Base-by-base conservation (phyloP, 2,888 invertebrate genomes). In the Helicoverpa assulta region DNA sequence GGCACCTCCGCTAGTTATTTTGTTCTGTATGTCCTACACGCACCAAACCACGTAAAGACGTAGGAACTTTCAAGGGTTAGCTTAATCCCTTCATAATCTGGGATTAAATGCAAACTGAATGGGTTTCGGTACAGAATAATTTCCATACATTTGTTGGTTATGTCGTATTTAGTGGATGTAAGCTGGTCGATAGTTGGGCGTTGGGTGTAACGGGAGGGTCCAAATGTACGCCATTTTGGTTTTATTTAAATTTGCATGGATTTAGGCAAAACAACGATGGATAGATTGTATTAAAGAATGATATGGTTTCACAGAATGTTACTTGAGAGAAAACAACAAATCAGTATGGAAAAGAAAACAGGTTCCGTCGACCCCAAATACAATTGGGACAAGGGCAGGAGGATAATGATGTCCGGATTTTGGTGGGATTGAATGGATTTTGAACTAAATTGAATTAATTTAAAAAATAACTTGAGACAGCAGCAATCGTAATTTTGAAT, bases 61-160 rank as follows among this genome's bases (percentile, higher is more conserved):
- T 62, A 81, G 60, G 73, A 85, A 84, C 81, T 84, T 82, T 82
- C 80, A 76, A 64, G 76, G 76, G 73, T 79, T 73, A 70, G 65
- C 77, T 70, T 79, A 85, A 86, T 85, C 71, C 84, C 78, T 77
- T 82, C 79, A 83, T 88, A 88, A 88, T 85, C 88, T 81, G 26
- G 88, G 89, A 88, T 89, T 88, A 88, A 85, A 78, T 80, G 85
- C 83, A 83, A 86, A 86, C 86, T 85, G 82, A 83, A 86, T 82
- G 83, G 82, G 71, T 80, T 81, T 68, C 47, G 76, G 82, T 84
- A 73, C 75, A 73, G 87, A 83, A 88, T 86, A 87, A 88, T 89
- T 89, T 89, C 88, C 88, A 87, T 89, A 89, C 86, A 88, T 89
- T 86, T 87, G 86, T 83, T 79, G 73, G 76, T 80, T 75, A 85